Percentiles rank a stretch among this genome's conserved stretches.
These are phyloP conservation scores for Sphyrna mokarran DNA, from an alignment of 2,113 vertebrate species.

Conservation along the genomic window DNA sequence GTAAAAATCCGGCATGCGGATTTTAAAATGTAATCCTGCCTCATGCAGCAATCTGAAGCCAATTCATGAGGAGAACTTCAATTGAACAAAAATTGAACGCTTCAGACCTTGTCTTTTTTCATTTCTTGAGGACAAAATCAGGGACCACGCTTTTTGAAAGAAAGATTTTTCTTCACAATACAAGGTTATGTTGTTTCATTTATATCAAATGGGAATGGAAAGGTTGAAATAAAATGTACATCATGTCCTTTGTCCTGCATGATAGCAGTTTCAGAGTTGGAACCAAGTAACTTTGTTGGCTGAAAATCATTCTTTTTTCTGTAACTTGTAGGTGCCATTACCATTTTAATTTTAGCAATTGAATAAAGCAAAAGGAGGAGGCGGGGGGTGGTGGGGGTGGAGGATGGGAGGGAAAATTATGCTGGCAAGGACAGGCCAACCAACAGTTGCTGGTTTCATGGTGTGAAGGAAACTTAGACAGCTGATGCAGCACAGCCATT, in stretches of 20 bases:
- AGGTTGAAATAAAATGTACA: neutral
- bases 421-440: no score
- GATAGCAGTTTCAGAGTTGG: neutral
- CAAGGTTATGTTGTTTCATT: neutral
- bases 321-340: neutral
- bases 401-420: neutral
- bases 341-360: conserved; percentile 16
- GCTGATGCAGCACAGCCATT: conserved; percentile 13
- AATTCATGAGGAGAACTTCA: neutral
- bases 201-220: neutral
- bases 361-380: neutral
- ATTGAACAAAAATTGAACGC: neutral
- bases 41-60: neutral
- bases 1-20: no score
- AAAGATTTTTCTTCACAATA: neutral
- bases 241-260: neutral
- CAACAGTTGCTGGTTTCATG: neutral
- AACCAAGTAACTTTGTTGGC: neutral
- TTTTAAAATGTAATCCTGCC: neutral
- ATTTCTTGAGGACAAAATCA: neutral
- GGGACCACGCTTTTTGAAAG: neutral
- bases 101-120: neutral
- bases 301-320: neutral
- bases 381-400: no score
- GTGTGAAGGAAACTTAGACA: neutral